phyloP scores from a whole-genome alignment of 1,140 invertebrate genomes.

The Drosophila virilis region DNA sequence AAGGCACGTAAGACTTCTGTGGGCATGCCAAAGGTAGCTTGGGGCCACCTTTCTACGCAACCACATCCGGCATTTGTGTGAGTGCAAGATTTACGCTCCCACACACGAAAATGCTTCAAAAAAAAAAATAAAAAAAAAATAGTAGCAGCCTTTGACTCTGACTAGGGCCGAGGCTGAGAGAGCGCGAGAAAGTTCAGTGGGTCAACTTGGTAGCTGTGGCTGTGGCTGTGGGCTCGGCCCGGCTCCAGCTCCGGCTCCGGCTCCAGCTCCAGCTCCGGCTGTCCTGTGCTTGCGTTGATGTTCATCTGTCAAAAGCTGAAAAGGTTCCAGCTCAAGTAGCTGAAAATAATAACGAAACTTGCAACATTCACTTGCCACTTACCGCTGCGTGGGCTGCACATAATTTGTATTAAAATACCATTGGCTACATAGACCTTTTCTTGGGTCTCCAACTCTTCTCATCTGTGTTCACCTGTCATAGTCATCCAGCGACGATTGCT shows the following conservation, averaged over 20 bases:
- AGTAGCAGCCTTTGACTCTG: conserved; percentile 7
- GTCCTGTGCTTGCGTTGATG: conserved; percentile 37
- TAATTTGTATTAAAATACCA: not conserved
- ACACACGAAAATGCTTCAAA: conserved; percentile 41
- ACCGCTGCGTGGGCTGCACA: conserved; percentile 4
- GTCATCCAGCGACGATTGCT: too few species aligned
- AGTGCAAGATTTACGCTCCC: conserved; percentile 50
- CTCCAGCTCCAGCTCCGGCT: conserved; percentile 6
- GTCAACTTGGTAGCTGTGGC: conserved; percentile 35
- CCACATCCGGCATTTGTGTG: conserved; percentile 68
- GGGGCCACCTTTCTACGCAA: conserved; percentile 64
- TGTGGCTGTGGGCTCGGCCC: not conserved
- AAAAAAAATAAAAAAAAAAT: not conserved
- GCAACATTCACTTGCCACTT: conserved; percentile 31
- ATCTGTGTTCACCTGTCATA: too few species aligned
- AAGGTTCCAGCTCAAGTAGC: conserved; percentile 29
- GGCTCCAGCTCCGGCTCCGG: not conserved
- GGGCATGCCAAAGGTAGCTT: conserved; percentile 1
- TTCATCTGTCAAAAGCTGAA: conserved; percentile 29
- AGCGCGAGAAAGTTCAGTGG: conserved; percentile 65
- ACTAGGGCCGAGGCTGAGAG: conserved; percentile 12
- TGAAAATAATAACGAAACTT: conserved; percentile 31
- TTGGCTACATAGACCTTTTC: not conserved
- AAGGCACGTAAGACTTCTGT: not conserved
- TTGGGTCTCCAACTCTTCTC: too few species aligned